phyloP scores from a whole-genome alignment of 2,888 invertebrate genomes.

The Argyra leucocephala region DNA sequence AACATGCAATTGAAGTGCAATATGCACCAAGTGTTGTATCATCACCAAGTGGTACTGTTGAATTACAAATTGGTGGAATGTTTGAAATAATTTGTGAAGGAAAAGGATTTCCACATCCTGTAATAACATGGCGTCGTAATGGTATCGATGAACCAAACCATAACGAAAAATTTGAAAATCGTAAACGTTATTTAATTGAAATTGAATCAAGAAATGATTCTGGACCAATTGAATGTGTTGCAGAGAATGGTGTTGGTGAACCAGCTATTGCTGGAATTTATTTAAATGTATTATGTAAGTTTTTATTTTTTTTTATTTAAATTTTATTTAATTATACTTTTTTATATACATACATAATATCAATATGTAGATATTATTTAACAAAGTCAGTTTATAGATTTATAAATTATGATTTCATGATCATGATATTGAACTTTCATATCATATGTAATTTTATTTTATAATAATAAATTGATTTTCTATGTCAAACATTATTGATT shows the following conservation, averaged over 20 bases:
- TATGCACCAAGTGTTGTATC: constrained; percentile 61
- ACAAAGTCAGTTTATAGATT: no score
- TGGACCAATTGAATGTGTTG: constrained; percentile 64
- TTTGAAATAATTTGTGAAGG: constrained; percentile 65
- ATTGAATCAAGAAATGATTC: constrained; percentile 52
- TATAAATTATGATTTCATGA: no score
- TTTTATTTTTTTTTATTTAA: background rate
- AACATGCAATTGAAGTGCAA: constrained; percentile 68
- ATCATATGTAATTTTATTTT: no score
- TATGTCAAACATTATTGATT: no score
- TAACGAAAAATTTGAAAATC: constrained; percentile 32
- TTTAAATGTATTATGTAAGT: constrained; percentile 63
- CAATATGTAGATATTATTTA: background rate
- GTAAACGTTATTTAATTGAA: constrained; percentile 36
- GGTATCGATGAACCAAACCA: constrained; percentile 22
- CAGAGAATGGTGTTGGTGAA: constrained; percentile 65
- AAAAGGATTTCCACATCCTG: constrained; percentile 61
- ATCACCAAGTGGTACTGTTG: constrained; percentile 60
- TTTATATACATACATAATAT: no score
- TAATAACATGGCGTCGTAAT: constrained; percentile 56
- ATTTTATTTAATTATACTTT: no score
- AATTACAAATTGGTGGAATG: constrained; percentile 63
- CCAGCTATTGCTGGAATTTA: constrained; percentile 57
- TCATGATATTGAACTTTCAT: no score
- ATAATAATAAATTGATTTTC: no score